Base-by-base conservation (phyloP, 2,888 invertebrate species). In the Romanomermis culicivorax region DNA sequence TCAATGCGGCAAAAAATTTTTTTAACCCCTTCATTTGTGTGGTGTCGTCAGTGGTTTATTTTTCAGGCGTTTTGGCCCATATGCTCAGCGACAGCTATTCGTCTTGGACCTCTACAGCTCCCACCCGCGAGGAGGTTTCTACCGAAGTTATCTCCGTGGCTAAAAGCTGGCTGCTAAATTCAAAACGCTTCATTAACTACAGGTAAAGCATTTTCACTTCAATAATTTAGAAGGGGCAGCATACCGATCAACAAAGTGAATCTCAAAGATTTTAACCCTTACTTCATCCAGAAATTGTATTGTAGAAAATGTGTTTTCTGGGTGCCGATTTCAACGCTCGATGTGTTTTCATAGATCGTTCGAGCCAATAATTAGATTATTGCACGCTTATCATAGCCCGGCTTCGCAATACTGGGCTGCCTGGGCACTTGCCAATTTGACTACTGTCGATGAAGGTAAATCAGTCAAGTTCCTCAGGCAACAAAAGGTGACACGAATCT, bases 361-460 rank as follows among this genome's bases (percentile, higher is more conserved):
- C 74, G 82, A 86, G 68, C 95, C 95, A 1, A 88, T 95, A 58
- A 75, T 95, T 26, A 78, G 83, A 59, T 74, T 95, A 58, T 77
- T 89, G 49, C 77, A 79, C 58, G 59, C 64, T 47, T 80, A 82
- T 54, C 79, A 87, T 67, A 87, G 88, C 1, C 83, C 85, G 1
- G 81, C 85, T 69, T 88, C 87, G 70, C 88, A 88, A 69, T 82
- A 86, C 69, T 93, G 93, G 93, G 89, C 91, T 1, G 82, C 84
- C 4, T 95, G 93, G 93, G 93, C 93, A 0, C 75, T 95, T 57
- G 89, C 91, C 51, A 95, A 95, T 74, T 78, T 95, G 58, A 95
- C 93, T 51, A 81, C 78, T 57, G 85, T 88, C 29, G 86, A 87
- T 70, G 83, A n/a, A n/a, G n/a, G n/a, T n/a, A n/a, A n/a, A n/a